Conservation (phyloP, 2,797 vertebrate genomes). For the Anas bahamensis region DNA sequence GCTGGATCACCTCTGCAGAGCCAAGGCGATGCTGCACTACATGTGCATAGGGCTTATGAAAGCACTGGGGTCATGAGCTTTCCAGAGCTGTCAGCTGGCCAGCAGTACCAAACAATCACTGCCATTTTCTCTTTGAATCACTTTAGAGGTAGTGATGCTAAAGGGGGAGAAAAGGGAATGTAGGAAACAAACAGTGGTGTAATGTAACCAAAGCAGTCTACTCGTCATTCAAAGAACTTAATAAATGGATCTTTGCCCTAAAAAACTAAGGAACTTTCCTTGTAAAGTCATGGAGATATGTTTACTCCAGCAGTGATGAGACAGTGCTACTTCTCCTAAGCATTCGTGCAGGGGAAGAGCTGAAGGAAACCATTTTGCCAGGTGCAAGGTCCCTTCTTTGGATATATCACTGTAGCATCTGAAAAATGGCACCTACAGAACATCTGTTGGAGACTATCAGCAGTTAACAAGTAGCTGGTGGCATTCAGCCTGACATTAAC, state of each 20-base stretch:
- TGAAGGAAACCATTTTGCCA: background rate
- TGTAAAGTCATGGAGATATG: background rate
- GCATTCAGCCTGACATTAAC: background rate
- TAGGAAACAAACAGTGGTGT: background rate
- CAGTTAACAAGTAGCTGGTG: background rate
- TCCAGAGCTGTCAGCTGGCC: background rate
- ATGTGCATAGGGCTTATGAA: background rate
- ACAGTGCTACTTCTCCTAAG: background rate
- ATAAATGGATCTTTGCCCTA: background rate
- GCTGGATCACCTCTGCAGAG: background rate
- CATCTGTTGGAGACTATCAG: background rate
- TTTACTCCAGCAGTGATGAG: background rate
- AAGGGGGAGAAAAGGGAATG: background rate
- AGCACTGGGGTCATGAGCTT: background rate
- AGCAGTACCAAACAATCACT: background rate
- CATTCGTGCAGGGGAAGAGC: background rate
- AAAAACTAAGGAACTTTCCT: background rate
- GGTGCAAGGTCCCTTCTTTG: background rate
- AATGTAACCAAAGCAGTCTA: background rate
- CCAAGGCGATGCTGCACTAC: background rate
- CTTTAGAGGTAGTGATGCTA: background rate
- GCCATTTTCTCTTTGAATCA: background rate
- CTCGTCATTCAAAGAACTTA: background rate
- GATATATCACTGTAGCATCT: background rate
- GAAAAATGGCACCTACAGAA: constrained; percentile 2